A percentile compares a stretch with the other conserved stretches of the same genome.
These are phyloP conservation scores for Amazona ochrocephala DNA, from an alignment of 2,797 vertebrate genomes.

Conservation along the genomic window DNA sequence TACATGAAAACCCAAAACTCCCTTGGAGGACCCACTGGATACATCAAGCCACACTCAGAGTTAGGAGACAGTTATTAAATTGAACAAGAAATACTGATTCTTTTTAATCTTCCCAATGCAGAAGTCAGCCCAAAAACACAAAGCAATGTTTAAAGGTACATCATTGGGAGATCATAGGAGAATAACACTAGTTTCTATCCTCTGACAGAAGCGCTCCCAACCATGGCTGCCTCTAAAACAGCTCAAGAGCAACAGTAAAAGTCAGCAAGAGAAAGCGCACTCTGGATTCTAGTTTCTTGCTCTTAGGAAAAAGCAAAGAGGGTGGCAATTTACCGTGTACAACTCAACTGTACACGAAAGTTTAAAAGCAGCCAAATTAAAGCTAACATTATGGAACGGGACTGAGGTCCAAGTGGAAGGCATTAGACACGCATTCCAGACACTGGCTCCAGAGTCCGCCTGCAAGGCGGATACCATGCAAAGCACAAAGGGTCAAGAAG, in stretches of 20 bases:
- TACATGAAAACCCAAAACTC: neutral
- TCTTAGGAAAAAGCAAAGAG: conserved; percentile 38
- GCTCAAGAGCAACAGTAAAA: conserved; percentile 25
- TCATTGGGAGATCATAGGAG: neutral
- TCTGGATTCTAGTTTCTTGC: conserved; percentile 21
- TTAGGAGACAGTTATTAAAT: neutral
- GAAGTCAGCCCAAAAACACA: neutral
- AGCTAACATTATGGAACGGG: conserved; percentile 74
- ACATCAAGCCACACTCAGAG: neutral
- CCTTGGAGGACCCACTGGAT: neutral
- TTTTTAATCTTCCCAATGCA: neutral
- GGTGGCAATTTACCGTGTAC: conserved; percentile 68
- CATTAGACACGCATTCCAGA: conserved; percentile 81
- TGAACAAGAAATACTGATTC: neutral
- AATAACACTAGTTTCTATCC: neutral
- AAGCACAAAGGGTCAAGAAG: conserved; percentile 74
- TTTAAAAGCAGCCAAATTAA: conserved; percentile 76
- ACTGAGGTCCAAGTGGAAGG: conserved; percentile 69
- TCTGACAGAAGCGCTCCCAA: neutral
- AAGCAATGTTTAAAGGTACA: neutral
- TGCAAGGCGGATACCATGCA: conserved; percentile 31
- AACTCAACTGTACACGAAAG: conserved; percentile 71
- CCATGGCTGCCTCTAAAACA: neutral
- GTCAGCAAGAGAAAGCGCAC: neutral
- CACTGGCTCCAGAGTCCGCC: conserved; percentile 56